Evolutionary conservation across 2,113 vertebrate species (phyloP), one percentile per base, ranked within the genome.

Genomic region (Redunca redunca): DNA sequence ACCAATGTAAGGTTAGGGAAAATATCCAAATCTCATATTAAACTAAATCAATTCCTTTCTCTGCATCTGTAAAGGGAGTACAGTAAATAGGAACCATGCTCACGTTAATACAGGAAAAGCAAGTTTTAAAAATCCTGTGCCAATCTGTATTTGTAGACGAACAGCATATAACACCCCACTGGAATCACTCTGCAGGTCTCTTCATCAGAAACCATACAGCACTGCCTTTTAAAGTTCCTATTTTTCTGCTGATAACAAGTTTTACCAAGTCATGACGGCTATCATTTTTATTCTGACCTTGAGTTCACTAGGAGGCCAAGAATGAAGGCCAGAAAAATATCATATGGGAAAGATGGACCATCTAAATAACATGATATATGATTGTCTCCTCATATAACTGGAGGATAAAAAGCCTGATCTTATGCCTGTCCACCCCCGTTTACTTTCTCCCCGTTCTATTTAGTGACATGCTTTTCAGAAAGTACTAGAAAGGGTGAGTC

Each of bases 321-420:
- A 91, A 83, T 60, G 53, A 95, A 88, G 43, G 33, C 74, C 95
- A 98, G 25, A 98, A 97, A 97, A 92, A 11, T 3, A 94, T 86
- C 91, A 62, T 2, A 1, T 83, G 50, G 57, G 94, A 97, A 97
- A 98, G 16, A 62, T 33, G 2, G 5, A 23, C 33, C 53, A 94
- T 64, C 57, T 89, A 46, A 95, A 98, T 88, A 92, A 67, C 36
- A 94, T 85, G 19, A 40, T 2, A 52, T 14, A 6, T 43, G 52
- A 40, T 57, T 58, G 3, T 90, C 92, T 91, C 30, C 94, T 97
- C 60, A 91, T 6, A 17, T 40, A 81, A 50, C n/a, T 62, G 33
- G 92, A 95, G 58, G 43, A 25, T 55, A 71, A 81, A 95, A 96
- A 55, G 28, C 2, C 33, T 12, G 1, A n/a, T 71, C n/a, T 50